These are phyloP conservation scores for Sorex araneus DNA, from an alignment of 2,113 vertebrate genomes.

Conservation along the genomic window DNA sequence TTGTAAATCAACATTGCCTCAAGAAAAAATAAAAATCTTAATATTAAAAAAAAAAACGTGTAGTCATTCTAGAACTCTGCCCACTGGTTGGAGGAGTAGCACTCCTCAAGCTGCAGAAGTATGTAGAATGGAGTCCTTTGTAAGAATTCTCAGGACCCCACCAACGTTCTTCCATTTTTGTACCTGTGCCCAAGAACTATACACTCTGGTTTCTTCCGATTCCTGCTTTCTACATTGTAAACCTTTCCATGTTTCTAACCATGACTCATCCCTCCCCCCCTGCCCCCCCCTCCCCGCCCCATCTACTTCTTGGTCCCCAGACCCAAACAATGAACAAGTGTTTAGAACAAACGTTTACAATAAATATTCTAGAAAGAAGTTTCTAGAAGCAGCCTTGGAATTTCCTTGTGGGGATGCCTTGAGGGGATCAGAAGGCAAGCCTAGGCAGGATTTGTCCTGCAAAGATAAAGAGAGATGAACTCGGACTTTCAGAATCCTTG, in stretches of 20 bases:
- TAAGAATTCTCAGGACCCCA: neutral
- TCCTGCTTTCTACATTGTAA: neutral
- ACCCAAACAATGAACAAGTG: conserved; percentile 10
- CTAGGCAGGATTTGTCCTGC: neutral
- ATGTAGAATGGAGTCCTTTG: neutral
- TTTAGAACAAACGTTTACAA: no score
- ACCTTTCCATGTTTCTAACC: neutral
- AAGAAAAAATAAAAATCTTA: no score
- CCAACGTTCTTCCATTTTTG: neutral
- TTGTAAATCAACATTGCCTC: no score
- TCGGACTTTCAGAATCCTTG: conserved; percentile 53
- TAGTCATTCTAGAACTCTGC: no score
- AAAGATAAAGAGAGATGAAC: neutral
- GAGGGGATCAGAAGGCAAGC: neutral
- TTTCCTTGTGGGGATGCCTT: conserved; percentile 19
- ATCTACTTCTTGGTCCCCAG: neutral
- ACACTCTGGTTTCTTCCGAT: no score
- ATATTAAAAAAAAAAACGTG: neutral
- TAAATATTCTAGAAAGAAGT: neutral
- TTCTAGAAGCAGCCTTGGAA: conserved; percentile 39
- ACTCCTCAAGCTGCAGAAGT: neutral
- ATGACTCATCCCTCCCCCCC: neutral
- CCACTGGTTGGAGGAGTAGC: no score
- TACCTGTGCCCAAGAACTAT: neutral
- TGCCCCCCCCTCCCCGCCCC: no score